Conservation (phyloP, 2,888 invertebrate species). For the Volucella bombylans region DNA sequence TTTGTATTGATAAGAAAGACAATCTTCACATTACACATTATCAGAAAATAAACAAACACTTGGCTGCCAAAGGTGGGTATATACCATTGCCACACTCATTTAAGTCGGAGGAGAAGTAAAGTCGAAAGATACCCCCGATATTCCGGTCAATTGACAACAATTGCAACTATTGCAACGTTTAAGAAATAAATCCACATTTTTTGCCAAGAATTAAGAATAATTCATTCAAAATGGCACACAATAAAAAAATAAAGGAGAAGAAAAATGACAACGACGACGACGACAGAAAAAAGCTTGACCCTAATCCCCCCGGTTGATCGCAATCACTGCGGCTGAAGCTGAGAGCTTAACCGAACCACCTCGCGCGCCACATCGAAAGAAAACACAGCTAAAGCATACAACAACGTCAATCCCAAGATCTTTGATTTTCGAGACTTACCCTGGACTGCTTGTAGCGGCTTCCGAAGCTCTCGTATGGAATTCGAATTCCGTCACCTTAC, state of each 20-base stretch:
- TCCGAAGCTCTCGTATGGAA: conserved; percentile 69
- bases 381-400: conserved; percentile 30
- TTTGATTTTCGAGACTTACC: conserved; percentile 43
- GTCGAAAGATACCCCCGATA: conserved; percentile 31
- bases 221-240: conserved; percentile 62
- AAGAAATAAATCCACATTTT: conserved; percentile 46
- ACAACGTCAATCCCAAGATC: conserved; percentile 46
- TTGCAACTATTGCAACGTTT: conserved; percentile 54
- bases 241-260: conserved; percentile 29
- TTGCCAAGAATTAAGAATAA: conserved; percentile 60
- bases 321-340: conserved; percentile 65
- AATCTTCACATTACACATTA: conserved; percentile 22
- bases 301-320: conserved; percentile 69
- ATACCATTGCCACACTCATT: conserved; percentile 23
- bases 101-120: neutral
- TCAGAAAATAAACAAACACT: conserved; percentile 37
- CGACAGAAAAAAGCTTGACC: conserved; percentile 66
- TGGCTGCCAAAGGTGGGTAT: neutral
- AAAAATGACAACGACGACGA: conserved; percentile 33
- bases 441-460: conserved; percentile 58
- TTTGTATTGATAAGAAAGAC: conserved; percentile 28
- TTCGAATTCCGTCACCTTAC: conserved; percentile 34
- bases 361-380: conserved; percentile 60
- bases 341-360: conserved; percentile 67
- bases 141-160: conserved; percentile 50